Conservation (phyloP, 2,113 vertebrate species). For the Leiothrix lutea region DNA sequence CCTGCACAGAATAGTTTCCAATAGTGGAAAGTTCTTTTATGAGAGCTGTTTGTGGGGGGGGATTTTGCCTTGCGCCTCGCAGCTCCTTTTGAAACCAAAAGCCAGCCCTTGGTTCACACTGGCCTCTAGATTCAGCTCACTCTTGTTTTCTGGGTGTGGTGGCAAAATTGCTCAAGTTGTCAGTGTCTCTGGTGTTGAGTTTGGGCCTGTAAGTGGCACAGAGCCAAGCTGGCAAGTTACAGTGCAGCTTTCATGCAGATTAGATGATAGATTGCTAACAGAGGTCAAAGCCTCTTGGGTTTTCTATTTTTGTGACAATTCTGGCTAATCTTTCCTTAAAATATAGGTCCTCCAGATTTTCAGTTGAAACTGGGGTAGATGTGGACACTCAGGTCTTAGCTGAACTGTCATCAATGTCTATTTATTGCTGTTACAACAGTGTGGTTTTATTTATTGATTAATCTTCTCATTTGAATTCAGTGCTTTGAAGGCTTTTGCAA, state of each 20-base stretch:
- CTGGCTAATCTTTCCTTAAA: background rate
- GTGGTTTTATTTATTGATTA: background rate
- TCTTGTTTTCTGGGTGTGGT: background rate
- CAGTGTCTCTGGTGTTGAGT: background rate
- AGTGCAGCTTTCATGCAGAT: background rate
- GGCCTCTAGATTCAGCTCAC: background rate
- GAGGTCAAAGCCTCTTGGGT: background rate
- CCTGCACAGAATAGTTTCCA: constrained; percentile 30
- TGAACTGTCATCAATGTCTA: background rate
- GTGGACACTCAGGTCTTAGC: background rate
- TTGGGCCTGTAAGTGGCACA: background rate
- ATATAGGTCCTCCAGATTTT: background rate
- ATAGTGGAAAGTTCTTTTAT: background rate
- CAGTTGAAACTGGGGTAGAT: background rate
- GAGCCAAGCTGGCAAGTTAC: background rate
- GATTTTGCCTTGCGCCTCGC: background rate
- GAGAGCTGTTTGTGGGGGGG: background rate
- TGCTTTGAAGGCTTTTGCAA: background rate
- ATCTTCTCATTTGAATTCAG: background rate
- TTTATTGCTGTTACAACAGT: accelerated
- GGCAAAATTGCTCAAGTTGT: background rate
- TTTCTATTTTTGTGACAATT: background rate
- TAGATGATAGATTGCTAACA: background rate
- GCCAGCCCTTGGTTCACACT: background rate
- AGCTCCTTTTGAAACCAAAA: background rate